Conservation (phyloP, 2,888 invertebrate genomes). For the Eilema caniola region DNA sequence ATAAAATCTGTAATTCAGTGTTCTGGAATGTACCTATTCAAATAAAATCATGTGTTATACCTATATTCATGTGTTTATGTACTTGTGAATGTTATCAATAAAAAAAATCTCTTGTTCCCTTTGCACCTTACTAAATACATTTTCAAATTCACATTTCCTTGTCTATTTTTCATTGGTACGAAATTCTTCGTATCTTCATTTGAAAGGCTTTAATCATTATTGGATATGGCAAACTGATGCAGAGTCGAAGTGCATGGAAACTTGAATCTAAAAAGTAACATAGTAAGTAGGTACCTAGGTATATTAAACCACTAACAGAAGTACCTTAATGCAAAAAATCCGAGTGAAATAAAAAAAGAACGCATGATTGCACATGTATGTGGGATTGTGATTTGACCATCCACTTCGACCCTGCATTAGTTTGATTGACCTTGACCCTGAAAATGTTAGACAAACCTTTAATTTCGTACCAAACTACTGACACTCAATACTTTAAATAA, state of each 20-base stretch:
- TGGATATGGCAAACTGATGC: not conserved
- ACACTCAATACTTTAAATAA: not conserved
- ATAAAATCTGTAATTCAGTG: not conserved
- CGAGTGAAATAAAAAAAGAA: not conserved
- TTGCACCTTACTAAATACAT: slow-evolving; percentile 13
- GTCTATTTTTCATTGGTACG: not conserved
- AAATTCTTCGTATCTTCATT: not conserved
- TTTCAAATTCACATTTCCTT: not conserved
- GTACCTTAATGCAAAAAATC: not conserved
- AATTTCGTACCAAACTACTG: slow-evolving; percentile 6
- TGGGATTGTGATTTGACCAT: not conserved
- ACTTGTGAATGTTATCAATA: not conserved
- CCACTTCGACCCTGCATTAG: not conserved
- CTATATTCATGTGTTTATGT: slow-evolving; percentile 13
- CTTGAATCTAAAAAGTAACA: not conserved
- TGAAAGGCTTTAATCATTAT: not conserved
- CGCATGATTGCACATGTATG: not conserved
- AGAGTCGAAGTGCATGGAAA: not conserved
- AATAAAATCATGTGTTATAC: slow-evolving; percentile 8
- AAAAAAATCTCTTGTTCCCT: not conserved
- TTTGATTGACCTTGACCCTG: not conserved
- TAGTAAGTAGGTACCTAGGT: no score
- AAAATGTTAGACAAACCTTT: not conserved
- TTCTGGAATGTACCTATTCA: not conserved
- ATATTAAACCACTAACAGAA: not conserved